phyloP scores from a whole-genome alignment of 2,888 invertebrate species.

The Leptopilina drosophilae region DNA sequence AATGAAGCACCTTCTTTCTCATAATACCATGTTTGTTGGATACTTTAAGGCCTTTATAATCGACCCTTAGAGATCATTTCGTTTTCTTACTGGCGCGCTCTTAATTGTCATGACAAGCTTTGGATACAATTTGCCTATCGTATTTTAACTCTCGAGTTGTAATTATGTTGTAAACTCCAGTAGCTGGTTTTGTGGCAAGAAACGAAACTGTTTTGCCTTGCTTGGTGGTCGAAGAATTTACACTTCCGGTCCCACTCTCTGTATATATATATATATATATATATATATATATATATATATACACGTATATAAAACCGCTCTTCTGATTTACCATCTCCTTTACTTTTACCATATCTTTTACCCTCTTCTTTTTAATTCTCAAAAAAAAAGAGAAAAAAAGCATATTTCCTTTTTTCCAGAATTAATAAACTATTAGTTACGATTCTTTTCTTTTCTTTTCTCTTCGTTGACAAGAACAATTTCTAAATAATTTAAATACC shows the following conservation, averaged over 20 bases:
- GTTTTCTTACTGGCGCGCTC: conserved; percentile 32
- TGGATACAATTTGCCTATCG: conserved; percentile 41
- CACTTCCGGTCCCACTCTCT: conserved; percentile 17
- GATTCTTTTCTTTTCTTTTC: not conserved
- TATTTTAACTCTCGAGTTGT: conserved; percentile 28
- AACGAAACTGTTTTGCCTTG: conserved; percentile 31
- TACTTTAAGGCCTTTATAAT: conserved; percentile 29
- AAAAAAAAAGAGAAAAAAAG: too few relatives aligned
- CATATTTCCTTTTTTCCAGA: not conserved
- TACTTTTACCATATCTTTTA: too few relatives aligned
- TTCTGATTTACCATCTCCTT: not conserved
- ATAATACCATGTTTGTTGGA: conserved; percentile 23
- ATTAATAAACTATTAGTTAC: conserved; percentile 5
- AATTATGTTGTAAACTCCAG: conserved; percentile 40
- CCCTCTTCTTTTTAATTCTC: too few relatives aligned
- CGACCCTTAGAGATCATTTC: conserved; percentile 23
- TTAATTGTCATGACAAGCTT: conserved; percentile 37
- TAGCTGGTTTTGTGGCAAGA: conserved; percentile 13
- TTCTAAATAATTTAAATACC: not conserved
- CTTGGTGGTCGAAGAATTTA: conserved; percentile 23
- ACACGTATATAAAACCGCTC: not conserved
- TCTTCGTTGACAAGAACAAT: not conserved
- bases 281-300: too few relatives aligned
- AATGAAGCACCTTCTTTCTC: not conserved
- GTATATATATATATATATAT: too few relatives aligned